Base-by-base conservation (phyloP, 2,797 vertebrate species). In the Serranus cabrilla region DNA sequence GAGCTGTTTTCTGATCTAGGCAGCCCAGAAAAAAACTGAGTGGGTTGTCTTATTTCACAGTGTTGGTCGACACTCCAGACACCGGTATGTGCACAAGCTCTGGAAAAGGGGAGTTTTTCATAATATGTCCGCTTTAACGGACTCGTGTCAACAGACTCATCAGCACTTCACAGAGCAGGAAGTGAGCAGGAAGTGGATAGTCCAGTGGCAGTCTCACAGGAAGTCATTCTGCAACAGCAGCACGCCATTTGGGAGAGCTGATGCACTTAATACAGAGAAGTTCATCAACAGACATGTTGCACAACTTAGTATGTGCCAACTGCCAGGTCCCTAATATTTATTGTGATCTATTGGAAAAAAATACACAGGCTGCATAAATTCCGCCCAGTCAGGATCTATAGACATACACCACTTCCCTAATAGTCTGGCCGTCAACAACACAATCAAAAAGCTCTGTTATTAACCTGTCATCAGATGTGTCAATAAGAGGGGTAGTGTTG, bases 161-260 rank as follows among this genome's bases (percentile, higher is more conserved):
- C 71, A 71, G 63, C 67, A 7, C 54, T 65, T 83, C 68, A 71
- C 57, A 39, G 75, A 83, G 85, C 87, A 90, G 92, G 90, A 94
- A 93, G 85, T 78, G 59, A 89, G 83, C 79, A 86, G 89, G 91
- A 93, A 89, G 86, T 63, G 68, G 69, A 70, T 75, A 56, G 59
- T 74, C 62, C 76, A 71, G 67, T 31, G 25, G 77, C 85, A 67
- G 85, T 74, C 82, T 78, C 31, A 82, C 86, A 87, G 94, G 94
- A 95, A 95, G 91, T 95, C 78, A 88, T 93, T 91, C 81, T 89
- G 92, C 85, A 91, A 89, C 74, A 84, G 81, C 86, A 87, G 92
- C 88, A 80, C 69, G 47, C 58, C 75, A 60, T 87, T 64, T 42
- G 55, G 76, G 85, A 87, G 77, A 21, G 54, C 78, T 77, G 80